phyloP scores from a whole-genome alignment of 2,113 vertebrate genomes.

The Carassius gibelio region DNA sequence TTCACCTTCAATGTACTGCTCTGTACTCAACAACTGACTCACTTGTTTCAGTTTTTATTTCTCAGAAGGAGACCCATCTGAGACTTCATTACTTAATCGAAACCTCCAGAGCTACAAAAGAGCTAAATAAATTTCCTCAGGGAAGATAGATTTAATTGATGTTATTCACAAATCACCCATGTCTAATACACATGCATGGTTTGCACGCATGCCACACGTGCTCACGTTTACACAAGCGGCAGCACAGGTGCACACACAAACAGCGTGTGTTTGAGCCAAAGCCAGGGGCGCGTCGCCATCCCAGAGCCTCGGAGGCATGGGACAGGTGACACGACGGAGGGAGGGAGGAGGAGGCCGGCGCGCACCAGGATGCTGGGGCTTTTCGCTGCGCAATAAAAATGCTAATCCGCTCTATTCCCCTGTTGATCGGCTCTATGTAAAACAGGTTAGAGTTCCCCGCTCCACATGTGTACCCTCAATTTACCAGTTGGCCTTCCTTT shows the following conservation, averaged over 20 bases:
- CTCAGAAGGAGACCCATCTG: not conserved
- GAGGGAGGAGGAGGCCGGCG: not conserved
- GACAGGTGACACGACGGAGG: conserved; percentile 42
- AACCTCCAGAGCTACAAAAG: not conserved
- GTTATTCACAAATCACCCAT: not conserved
- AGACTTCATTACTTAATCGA: not conserved
- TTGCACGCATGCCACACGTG: conserved; percentile 19
- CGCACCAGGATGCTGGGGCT: conserved; percentile 30
- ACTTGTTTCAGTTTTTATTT: not conserved
- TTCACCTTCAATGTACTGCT: not conserved
- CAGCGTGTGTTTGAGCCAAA: conserved; percentile 21
- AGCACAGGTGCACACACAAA: conserved; percentile 38
- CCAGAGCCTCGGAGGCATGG: conserved; percentile 21
- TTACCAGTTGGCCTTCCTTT: conserved; percentile 62
- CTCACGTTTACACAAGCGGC: conserved; percentile 25
- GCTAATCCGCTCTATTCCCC: conserved; percentile 65
- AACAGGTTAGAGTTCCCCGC: conserved; percentile 66
- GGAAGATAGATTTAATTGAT: not conserved
- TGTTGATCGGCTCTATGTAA: conserved; percentile 62
- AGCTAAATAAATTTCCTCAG: not conserved
- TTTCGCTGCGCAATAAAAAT: conserved; percentile 64
- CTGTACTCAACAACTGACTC: conserved; percentile 1
- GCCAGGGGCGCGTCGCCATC: conserved; percentile 44
- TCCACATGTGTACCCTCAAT: conserved; percentile 64
- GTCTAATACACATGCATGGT: conserved; percentile 35